Conservation (phyloP, 2,888 invertebrate species). For the Darwinula stevensoni region DNA sequence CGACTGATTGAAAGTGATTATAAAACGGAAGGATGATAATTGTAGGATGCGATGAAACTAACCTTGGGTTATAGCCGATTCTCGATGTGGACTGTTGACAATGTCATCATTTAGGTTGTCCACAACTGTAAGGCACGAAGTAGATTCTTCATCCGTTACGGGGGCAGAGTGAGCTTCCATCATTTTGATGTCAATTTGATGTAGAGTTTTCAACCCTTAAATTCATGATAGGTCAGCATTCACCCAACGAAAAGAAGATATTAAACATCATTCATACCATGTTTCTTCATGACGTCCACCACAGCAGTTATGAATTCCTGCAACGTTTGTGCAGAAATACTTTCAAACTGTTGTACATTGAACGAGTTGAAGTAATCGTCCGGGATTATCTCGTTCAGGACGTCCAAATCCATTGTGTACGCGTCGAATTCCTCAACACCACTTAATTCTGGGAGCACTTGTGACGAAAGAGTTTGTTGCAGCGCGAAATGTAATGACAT, state of each 20-base stretch:
- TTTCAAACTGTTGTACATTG: slow-evolving; percentile 2
- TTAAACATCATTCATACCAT: slow-evolving; percentile 2
- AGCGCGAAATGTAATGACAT: slow-evolving; percentile 2
- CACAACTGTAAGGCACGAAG: slow-evolving; percentile 2
- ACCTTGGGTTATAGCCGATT: slow-evolving; percentile 2
- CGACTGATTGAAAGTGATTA: slow-evolving; percentile 2
- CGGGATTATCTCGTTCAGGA: slow-evolving; percentile 2
- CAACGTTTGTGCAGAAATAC: slow-evolving; percentile 2
- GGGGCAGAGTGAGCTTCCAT: slow-evolving; percentile 2
- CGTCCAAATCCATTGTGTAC: slow-evolving; percentile 2
- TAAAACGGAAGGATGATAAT: slow-evolving; percentile 2
- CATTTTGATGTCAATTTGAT: slow-evolving; percentile 2
- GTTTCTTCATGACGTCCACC: slow-evolving; percentile 2
- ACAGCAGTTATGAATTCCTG: slow-evolving; percentile 2
- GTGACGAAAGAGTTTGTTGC: slow-evolving; percentile 1
- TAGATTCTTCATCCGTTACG: slow-evolving; percentile 2
- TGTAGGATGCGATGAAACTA: slow-evolving; percentile 2
- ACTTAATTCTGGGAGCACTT: slow-evolving; percentile 2
- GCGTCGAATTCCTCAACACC: slow-evolving; percentile 2
- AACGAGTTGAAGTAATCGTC: slow-evolving; percentile 2
- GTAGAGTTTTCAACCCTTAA: slow-evolving; percentile 2
- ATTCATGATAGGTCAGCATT: slow-evolving; percentile 2
- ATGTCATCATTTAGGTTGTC: slow-evolving; percentile 2
- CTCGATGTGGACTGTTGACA: slow-evolving; percentile 2
- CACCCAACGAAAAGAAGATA: slow-evolving; percentile 2